Evolutionary conservation across 2,888 invertebrate genomes (phyloP).

Genomic region (Arge pagana): DNA sequence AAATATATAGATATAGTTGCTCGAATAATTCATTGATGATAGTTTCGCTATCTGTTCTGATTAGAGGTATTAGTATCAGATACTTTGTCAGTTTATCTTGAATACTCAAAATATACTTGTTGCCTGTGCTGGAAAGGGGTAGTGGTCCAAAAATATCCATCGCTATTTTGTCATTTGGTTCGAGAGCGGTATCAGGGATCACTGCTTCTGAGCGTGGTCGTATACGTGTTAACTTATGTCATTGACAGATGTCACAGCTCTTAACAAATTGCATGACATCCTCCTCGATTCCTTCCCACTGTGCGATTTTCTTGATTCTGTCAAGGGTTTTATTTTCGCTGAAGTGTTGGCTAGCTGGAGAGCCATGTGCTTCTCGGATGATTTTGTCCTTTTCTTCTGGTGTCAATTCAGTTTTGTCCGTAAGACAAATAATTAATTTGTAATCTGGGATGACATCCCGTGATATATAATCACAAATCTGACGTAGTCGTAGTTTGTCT

Average conservation of each 20-base stretch:
- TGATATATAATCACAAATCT: no score
- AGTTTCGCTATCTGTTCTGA: no score
- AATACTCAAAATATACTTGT: conserved; percentile 33
- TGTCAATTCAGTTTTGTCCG: conserved; percentile 5
- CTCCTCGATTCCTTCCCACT: conserved; percentile 10
- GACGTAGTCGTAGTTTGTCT: no score
- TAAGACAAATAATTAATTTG: no score
- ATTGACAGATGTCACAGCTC: conserved; percentile 12
- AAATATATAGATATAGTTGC: no score
- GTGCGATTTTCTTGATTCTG: not conserved
- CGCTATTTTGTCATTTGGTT: conserved; percentile 24
- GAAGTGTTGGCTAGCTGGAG: conserved; percentile 6
- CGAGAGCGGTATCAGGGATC: conserved; percentile 14
- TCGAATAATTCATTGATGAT: no score
- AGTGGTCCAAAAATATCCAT: conserved; percentile 28
- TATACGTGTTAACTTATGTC: conserved; percentile 11
- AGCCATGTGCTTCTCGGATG: conserved; percentile 5
- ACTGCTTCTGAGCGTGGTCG: no score
- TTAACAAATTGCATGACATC: conserved; percentile 9
- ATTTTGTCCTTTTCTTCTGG: conserved; percentile 13
- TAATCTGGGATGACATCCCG: no score
- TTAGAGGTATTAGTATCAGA: no score
- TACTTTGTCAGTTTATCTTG: conserved; percentile 32
- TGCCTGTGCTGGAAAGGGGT: conserved; percentile 24
- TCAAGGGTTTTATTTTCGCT: conserved; percentile 15